Evolutionary conservation across 2,797 vertebrate species (phyloP).

Genomic region (Sebastes hubbsi): DNA sequence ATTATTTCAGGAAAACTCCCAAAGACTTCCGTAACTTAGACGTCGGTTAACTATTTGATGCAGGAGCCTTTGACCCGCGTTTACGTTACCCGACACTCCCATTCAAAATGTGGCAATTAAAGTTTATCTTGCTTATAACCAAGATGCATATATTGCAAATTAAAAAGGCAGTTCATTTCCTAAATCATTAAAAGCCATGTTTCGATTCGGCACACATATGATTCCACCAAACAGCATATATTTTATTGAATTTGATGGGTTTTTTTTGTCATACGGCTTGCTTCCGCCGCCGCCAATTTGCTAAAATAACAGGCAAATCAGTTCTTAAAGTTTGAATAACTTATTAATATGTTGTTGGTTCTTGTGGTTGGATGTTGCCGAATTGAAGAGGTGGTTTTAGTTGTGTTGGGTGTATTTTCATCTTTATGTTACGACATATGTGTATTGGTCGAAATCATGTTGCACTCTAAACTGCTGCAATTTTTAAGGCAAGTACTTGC

Average conservation of each 20-base stretch:
- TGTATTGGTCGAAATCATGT: neutral
- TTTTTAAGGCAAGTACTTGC: neutral
- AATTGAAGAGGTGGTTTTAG: neutral
- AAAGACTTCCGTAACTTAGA: neutral
- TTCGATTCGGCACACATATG: neutral
- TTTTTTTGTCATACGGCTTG: neutral
- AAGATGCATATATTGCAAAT: neutral
- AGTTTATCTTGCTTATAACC: neutral
- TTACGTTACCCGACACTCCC: neutral
- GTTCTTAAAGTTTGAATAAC: neutral
- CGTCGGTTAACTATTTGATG: neutral
- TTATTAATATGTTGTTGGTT: neutral
- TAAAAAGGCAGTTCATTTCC: rapidly evolving
- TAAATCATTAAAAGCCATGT: neutral
- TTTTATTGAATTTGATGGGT: neutral
- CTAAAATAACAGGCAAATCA: neutral
- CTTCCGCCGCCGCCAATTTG: neutral
- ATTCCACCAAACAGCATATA: neutral
- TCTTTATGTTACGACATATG: neutral
- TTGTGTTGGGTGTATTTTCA: neutral
- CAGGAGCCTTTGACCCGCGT: neutral
- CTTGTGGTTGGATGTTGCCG: neutral
- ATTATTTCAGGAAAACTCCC: neutral
- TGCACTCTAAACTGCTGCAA: neutral
- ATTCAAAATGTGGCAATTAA: neutral